Evolutionary conservation across 2,113 vertebrate genomes (phyloP), one percentile per base, ranked within the genome.

Genomic region (Trinectes maculatus): DNA sequence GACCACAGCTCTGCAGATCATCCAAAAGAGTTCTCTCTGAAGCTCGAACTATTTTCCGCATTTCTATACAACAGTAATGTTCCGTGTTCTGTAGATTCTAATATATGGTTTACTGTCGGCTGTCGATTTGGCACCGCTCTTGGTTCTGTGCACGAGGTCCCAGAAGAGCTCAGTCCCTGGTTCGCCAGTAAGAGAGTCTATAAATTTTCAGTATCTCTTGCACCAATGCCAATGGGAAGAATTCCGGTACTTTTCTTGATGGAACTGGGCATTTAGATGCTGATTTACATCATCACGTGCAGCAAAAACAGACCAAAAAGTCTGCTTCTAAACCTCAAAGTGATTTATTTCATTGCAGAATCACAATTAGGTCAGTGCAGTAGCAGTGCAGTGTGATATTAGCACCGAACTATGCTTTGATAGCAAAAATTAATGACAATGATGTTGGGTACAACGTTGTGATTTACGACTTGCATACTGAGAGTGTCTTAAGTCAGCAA

Each of bases 401-500:
- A 43, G 18, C 13, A 2, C 55, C 55, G 64, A 18, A 54, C 69
- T 49, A 16, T 36, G 33, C 21, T 65, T 49, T 34, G 18, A 36
- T 12, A 29, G 25, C n/a, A 55, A n/a, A 49, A 63, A 24, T 33
- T 2, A 8, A 24, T n/a, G 25, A 29, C 55, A 56, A n/a, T 28
- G 25, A 33, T 54, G 31, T 43, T 63, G 37, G 43, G 24, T 22
- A 10, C 19, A 46, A 9, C 9, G 39, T 13, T 12, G 39, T n/a
- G 43, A 31, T 42, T 24, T 40, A 47, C 48, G 64, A 16, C 33
- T 19, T 10, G 43, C 18, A 34, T 6, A 25, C 6, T 21, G 26
- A 56, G 57, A 65, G 33, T 46, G 16, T 56, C 58, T 58, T 8
- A 33, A 80, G 61, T 63, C 81, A 69, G 73, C 56, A 52, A 54